Evolutionary conservation across 2,888 invertebrate species (phyloP), one percentile per base, ranked within the genome.

Genomic region (Lochmaea crataegi): DNA sequence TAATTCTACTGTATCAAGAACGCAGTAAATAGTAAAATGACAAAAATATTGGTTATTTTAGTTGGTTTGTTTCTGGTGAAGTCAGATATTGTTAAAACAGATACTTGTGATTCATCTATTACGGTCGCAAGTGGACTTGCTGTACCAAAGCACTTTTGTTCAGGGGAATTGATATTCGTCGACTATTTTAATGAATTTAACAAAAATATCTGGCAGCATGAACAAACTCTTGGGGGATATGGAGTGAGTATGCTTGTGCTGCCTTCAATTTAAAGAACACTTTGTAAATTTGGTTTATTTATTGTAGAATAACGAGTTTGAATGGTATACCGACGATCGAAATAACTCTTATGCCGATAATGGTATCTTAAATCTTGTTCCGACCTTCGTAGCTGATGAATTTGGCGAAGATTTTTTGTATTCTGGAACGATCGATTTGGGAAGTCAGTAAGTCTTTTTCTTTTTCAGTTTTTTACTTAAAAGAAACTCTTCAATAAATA

Each of bases 301-400:
- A 11, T 65, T 67, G 3, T 16, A 68, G 68, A 18, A 58, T 45
- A 60, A 58, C 12, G 58, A 93, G 83, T 93, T 93, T 85, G 91
- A 93, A 84, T 91, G 90, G 86, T 92, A 92, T 84, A 88, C 85
- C 79, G 92, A 93, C 86, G 92, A 92, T 83, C 88, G 93, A 38
- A 87, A 89, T 0, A 92, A 93, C 85, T 92, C 92, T 63, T 93
- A 89, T 84, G 86, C 88, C 0, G 86, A 88, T 77, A 86, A 89
- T 79, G 91, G 92, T 0, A 83, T 84, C 9, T 86, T 93, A 14
- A 89, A 88, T 84, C 89, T 94, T 76, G 89, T 89, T 77, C 93
- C 94, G 1, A 89, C 90, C 0, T 82, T 92, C 42, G 88, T 89
- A 0, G 84, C 89, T 9, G 90, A 91, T 77, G 88, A 90, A 76